Conservation (phyloP, 2,797 vertebrate species). For the Darevskia nairensis region DNA sequence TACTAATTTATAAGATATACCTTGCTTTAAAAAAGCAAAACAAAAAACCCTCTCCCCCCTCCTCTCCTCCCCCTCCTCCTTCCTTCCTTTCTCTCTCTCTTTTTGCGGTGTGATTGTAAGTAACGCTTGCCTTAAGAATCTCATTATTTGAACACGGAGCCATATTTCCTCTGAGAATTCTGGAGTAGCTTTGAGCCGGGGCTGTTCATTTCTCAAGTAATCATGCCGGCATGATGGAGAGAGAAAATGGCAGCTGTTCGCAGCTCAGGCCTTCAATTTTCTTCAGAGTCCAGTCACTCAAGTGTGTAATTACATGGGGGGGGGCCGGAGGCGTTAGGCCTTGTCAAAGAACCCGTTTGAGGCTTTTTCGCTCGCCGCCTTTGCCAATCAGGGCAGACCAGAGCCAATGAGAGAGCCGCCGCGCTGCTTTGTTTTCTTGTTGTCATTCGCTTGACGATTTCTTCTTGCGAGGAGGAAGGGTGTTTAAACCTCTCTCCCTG, state of each 20-base stretch:
- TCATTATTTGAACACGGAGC: conserved; percentile 99
- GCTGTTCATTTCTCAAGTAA: conserved; percentile 92
- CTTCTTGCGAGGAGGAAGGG: conserved; percentile 55
- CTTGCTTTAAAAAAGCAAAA: neutral
- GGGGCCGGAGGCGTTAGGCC: conserved; percentile 87
- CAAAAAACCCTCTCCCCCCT: no score
- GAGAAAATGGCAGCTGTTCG: conserved; percentile 98
- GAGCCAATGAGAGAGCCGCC: conserved; percentile 64
- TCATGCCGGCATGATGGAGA: conserved; percentile 96
- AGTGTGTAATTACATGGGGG: conserved; percentile 99
- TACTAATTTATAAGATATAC: conserved; percentile 78
- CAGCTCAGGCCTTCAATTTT: conserved; percentile 98
- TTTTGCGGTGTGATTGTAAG: conserved; percentile 93
- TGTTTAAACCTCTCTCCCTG: conserved; percentile 54
- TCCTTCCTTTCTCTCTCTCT: conserved; percentile 70
- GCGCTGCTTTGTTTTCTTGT: conserved; percentile 47
- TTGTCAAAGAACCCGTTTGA: conserved; percentile 86
- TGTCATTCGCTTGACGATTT: conserved; percentile 65
- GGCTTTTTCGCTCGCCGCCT: conserved; percentile 76
- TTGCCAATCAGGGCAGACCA: conserved; percentile 77
- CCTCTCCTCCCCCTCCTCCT: neutral
- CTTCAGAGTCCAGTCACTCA: conserved; percentile 98
- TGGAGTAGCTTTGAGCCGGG: conserved; percentile 86
- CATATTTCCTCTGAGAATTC: conserved; percentile 98
- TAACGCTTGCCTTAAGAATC: conserved; percentile 98